Evolutionary conservation across 2,888 invertebrate genomes (phyloP), one percentile per base, ranked within the genome.

Genomic region (Isotomurus palustris): DNA sequence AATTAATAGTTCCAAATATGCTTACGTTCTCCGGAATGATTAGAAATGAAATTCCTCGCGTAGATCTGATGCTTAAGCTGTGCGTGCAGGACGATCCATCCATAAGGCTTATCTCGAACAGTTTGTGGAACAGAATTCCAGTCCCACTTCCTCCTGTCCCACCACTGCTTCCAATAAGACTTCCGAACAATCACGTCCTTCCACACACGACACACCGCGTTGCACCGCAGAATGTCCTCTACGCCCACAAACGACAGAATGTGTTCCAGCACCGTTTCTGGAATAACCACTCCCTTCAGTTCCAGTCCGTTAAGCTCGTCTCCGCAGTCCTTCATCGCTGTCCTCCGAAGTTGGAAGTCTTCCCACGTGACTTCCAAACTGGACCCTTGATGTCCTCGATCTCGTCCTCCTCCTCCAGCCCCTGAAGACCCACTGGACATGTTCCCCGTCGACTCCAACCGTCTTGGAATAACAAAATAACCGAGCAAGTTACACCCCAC

Each of bases 111-210:
- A 8, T 61, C 61, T 21, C 53, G 51, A 10, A 64, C 41, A 24
- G 47, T 45, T 6, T 25, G n/a, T 2, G 64, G 64, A 8, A 64
- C 29, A 1, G 10, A 25, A 8, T 55, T 50, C 61, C 59, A 64
- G 6, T 53, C 41, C 5, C 50, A 12, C 2, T 55, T 47, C 25
- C 28, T 40, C 2, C 24, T n/a, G 1, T 55, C 50, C 25, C 45
- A 64, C 36, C 56, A 61, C 19, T 49, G 52, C 25, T 53, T 64
- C 64, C 64, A 64, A 32, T 61, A 64, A 12, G 61, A 64, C 17
- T 62, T 59, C n/a, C 59, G 47, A 2, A 55, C 53, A 19, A 60
- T 49, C 1, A 64, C 19, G 44, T 64, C 59, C 35, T 60, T 61
- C 64, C 64, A 64, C 3, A 35, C 47, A 45, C 55, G 45, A 38